Evolutionary conservation across 2,888 invertebrate species (phyloP), one percentile per base, ranked within the genome.

Genomic region (Tholera decimalis): DNA sequence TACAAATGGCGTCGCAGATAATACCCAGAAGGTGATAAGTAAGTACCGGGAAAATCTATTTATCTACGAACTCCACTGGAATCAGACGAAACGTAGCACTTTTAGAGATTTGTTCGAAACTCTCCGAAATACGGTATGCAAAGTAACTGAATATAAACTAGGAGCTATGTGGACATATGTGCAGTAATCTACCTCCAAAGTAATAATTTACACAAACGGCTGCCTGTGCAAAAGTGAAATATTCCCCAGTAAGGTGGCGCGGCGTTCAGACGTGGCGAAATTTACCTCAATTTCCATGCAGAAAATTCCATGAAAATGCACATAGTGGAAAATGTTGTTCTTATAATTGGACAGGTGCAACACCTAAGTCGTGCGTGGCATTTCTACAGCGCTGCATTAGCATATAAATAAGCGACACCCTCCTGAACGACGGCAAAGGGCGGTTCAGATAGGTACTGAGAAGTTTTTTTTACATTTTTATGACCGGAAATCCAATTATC

Each of bases 291-390:
- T 89, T 92, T 90, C 85, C 85, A 90, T 89, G 89, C 89, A 89
- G 91, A 92, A 93, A 93, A 91, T 89, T 91, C 85, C 86, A 91
- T 93, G 91, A 92, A 94, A 94, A 92, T 93, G 91, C 93, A 91
- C 88, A 89, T 82, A 82, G 88, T 89, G 88, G 88, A 89, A 89
- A 92, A 91, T 91, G 91, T 91, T 93, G 92, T 92, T 92, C 92
- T 92, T 92, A 91, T 93, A 93, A 94, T 93, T 93, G 93, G 88
- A 91, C 93, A 94, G 93, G 91, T 93, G 93, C 90, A 91, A 77
- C 86, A 88, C 90, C 91, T 92, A 89, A 92, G 90, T 88, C 91
- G 91, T 92, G 93, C 93, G 89, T 91, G 91, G 92, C 89, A 91
- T 92, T 93, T 90, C 89, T 89, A 87, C 89, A 81, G 85, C 81